Conservation (phyloP, 2,797 vertebrate species). For the Calcarius lapponicus region DNA sequence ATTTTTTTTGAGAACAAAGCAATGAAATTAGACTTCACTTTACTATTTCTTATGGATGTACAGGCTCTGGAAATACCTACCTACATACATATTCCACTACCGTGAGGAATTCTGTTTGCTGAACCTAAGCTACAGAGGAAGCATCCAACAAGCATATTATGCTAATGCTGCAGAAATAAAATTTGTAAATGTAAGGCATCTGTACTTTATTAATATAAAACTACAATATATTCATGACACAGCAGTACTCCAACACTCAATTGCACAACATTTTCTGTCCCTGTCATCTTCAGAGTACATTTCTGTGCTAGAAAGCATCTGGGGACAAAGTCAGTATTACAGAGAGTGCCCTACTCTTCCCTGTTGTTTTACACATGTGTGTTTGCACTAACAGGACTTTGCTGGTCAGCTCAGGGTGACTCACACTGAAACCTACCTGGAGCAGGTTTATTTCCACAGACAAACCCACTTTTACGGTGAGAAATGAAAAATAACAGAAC, state of each 20-base stretch:
- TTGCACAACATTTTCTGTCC: background rate
- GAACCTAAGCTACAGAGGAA: background rate
- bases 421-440: background rate
- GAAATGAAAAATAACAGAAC: background rate
- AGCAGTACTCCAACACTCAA: background rate
- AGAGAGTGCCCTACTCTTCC: background rate
- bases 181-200: background rate
- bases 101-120: background rate
- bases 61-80: background rate
- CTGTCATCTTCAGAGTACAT: background rate
- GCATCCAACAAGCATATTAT: background rate
- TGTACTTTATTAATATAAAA: background rate
- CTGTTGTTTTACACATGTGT: fast-evolving
- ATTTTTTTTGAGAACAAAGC: background rate
- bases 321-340: background rate
- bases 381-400: fast-evolving
- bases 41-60: background rate
- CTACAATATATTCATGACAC: background rate
- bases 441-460: background rate
- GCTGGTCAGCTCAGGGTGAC: background rate
- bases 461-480: background rate
- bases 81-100: background rate
- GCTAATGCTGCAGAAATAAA: background rate
- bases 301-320: background rate
- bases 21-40: background rate